Evolutionary conservation across 35 echinoderm and acorn worm species (phyloP).

Genomic region (Apostichopus japonicus): DNA sequence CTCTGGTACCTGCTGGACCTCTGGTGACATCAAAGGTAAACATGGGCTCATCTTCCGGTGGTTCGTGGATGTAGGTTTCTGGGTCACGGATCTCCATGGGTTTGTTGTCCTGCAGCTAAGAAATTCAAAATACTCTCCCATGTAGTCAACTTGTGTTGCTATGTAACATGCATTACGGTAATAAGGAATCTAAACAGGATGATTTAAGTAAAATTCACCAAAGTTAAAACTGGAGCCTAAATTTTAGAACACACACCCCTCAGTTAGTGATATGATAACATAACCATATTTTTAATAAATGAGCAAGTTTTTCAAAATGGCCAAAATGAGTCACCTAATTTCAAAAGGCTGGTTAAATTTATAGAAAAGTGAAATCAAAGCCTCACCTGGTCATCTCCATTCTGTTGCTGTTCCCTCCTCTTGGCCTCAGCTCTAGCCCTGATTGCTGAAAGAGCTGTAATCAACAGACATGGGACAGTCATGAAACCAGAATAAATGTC

Average conservation of each 20-base stretch:
- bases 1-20: background rate
- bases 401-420: conserved; percentile 68
- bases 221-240: no score
- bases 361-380: background rate
- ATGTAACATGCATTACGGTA: background rate
- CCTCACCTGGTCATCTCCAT: conserved; percentile 49
- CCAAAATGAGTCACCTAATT: no score
- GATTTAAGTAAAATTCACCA: background rate
- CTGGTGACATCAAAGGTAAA: conserved; percentile 82
- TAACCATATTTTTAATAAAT: no score
- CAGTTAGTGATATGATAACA: no score
- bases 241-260: no score
- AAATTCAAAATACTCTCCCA: background rate
- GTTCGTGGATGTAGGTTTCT: conserved; percentile 69
- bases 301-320: no score
- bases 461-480: no score
- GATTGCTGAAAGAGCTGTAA: conserved; percentile 70
- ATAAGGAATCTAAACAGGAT: background rate
- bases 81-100: conserved; percentile 61
- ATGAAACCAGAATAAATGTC: no score
- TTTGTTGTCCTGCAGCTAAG: background rate
- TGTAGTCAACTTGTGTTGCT: background rate
- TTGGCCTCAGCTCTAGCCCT: conserved; percentile 58
- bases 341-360: no score
- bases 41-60: conserved; percentile 80